phyloP scores from a whole-genome alignment of 2,113 vertebrate genomes.

The Nibea coibor region DNA sequence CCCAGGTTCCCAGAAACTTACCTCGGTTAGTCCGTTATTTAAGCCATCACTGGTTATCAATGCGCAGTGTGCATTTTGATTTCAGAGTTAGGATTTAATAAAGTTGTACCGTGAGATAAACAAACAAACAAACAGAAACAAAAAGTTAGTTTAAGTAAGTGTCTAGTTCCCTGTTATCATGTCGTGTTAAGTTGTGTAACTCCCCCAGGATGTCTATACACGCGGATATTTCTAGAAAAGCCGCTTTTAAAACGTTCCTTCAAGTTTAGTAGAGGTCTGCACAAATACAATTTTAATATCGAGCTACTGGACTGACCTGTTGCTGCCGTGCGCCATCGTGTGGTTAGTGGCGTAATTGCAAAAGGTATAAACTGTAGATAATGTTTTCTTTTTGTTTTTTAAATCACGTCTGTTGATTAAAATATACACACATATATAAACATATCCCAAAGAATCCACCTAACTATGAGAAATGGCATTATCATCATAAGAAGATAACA shows the following conservation, averaged over 20 bases:
- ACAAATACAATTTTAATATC: neutral
- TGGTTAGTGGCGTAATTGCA: conserved; percentile 36
- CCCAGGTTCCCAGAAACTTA: neutral
- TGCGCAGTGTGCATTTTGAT: neutral
- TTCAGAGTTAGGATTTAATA: neutral
- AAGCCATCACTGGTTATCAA: too few species aligned
- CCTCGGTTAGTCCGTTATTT: neutral
- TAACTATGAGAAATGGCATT: too few species aligned
- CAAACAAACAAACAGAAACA: too few species aligned
- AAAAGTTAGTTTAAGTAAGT: neutral
- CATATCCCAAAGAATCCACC: too few species aligned
- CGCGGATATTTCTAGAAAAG: neutral
- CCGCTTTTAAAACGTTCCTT: too few species aligned
- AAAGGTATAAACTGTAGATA: too few species aligned
- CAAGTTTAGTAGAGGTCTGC: neutral
- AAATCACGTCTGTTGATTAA: too few species aligned
- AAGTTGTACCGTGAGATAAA: neutral
- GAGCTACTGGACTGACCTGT: fast-evolving
- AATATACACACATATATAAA: too few species aligned
- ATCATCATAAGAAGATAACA: too few species aligned
- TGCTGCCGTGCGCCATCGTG: conserved; percentile 58
- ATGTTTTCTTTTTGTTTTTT: too few species aligned
- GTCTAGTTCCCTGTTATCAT: neutral
- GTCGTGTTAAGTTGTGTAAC: too few species aligned
- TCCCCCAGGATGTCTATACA: neutral